These are phyloP conservation scores for Sprattus sprattus DNA, from an alignment of 2,113 vertebrate genomes.

Conservation along the genomic window DNA sequence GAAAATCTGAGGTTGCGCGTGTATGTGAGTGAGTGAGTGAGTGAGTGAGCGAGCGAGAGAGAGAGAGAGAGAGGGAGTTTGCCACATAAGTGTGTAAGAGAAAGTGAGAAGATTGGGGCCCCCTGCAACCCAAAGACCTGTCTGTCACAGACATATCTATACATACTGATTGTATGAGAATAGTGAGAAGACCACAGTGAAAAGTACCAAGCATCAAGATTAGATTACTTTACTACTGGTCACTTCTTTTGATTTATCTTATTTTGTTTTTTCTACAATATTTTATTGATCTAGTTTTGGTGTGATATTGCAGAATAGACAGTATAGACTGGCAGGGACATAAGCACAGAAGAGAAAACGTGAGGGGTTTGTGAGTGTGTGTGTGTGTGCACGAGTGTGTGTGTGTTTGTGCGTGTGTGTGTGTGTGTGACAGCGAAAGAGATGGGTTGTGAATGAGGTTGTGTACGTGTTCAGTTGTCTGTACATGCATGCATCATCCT, in stretches of 20 bases:
- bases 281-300: slow-evolving; percentile 19
- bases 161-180: slow-evolving; percentile 45
- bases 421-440: neutral
- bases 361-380: neutral
- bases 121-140: slow-evolving; percentile 42
- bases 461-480: slow-evolving; percentile 38
- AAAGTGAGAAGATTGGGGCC: neutral
- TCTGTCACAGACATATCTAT: slow-evolving; percentile 40
- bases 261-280: neutral
- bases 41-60: slow-evolving; percentile 3
- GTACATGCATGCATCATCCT: slow-evolving; percentile 42
- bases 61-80: neutral
- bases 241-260: slow-evolving; percentile 24
- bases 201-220: slow-evolving; percentile 33
- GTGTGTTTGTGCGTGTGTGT: neutral
- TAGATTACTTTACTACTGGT: slow-evolving; percentile 41
- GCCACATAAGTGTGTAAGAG: too few relatives aligned
- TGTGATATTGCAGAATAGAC: neutral
- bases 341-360: neutral
- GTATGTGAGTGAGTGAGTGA: slow-evolving; percentile 21
- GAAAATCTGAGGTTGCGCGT: slow-evolving; percentile 11
- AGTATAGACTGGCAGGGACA: slow-evolving; percentile 19
- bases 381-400: neutral
- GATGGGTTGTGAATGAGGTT: neutral
- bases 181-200: slow-evolving; percentile 30